These are phyloP conservation scores for Campylorhamphus procurvoides DNA, from an alignment of 2,113 vertebrate genomes.

Conservation along the genomic window DNA sequence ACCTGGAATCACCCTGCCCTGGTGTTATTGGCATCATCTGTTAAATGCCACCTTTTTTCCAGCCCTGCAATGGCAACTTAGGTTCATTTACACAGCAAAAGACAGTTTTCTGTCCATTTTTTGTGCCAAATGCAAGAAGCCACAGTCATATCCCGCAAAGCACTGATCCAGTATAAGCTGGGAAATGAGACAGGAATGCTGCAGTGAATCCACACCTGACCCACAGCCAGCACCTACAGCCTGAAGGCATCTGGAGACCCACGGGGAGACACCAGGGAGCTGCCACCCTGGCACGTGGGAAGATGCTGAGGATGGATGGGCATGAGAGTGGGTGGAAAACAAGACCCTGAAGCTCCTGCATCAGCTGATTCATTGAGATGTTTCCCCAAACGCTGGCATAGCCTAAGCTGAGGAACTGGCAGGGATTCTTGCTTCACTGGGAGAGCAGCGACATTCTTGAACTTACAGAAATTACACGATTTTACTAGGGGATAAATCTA, in stretches of 20 bases:
- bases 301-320: neutral
- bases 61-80: neutral
- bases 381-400: neutral
- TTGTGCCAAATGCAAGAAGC: neutral
- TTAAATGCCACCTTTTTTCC: neutral
- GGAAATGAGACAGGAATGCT: neutral
- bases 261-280: accelerated
- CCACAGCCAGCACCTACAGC: neutral
- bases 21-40: accelerated
- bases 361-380: neutral
- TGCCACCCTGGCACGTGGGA: accelerated
- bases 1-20: neutral
- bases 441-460: neutral
- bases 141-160: neutral
- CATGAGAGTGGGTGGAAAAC: accelerated
- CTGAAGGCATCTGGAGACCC: neutral
- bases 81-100: neutral
- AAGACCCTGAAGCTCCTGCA: neutral
- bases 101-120: neutral
- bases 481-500: conserved; percentile 46
- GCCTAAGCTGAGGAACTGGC: neutral
- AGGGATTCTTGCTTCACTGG: neutral
- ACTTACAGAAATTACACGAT: neutral
- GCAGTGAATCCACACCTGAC: neutral
- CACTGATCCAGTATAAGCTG: neutral